phyloP scores from a whole-genome alignment of 2,113 vertebrate genomes.

The Pteruthius melanotis region DNA sequence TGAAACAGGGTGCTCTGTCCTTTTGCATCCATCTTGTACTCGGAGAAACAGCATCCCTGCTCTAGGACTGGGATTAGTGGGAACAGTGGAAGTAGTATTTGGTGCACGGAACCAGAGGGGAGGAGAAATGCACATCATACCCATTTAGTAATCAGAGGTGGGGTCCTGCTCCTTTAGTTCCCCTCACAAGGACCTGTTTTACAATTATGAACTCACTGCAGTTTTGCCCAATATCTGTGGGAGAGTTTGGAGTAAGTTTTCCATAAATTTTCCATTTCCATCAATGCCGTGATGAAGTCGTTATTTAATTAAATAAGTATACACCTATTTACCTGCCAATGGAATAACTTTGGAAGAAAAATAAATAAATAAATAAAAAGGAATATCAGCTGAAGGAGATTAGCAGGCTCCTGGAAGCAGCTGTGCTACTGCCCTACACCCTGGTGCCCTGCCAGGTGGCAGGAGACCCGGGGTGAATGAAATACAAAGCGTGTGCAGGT shows the following conservation, averaged over 20 bases:
- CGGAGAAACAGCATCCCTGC: neutral
- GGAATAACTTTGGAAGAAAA: neutral
- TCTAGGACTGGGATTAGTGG: neutral
- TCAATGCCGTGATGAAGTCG: rapidly evolving
- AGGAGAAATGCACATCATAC: neutral
- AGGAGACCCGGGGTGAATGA: neutral
- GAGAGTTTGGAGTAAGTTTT: neutral
- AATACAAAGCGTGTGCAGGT: neutral
- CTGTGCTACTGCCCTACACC: neutral
- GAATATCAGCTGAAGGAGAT: neutral
- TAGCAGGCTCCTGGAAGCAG: neutral
- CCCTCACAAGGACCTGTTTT: neutral
- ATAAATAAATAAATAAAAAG: too few relatives aligned
- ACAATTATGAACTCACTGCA: neutral
- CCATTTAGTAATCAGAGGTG: neutral
- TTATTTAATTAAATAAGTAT: neutral
- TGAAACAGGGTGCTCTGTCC: neutral
- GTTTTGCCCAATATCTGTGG: neutral
- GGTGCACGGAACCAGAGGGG: neutral
- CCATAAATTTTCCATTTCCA: neutral
- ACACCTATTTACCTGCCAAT: neutral
- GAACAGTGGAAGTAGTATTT: neutral
- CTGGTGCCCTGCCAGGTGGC: neutral
- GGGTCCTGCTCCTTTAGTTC: neutral
- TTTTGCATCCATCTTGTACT: neutral